Conservation (phyloP, 2,797 vertebrate genomes). For the Cryptoprocta ferox region DNA sequence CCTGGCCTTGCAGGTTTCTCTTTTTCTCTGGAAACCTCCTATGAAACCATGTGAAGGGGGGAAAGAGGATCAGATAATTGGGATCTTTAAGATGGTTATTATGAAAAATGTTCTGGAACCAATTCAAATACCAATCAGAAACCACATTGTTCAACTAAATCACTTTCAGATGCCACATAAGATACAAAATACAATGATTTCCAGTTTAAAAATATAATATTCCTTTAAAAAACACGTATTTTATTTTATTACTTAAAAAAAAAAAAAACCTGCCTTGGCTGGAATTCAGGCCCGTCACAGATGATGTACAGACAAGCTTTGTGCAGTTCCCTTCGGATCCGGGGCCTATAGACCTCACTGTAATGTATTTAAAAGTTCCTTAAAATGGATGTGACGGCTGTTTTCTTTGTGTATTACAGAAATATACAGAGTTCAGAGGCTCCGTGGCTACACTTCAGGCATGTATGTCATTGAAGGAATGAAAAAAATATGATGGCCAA, state of each 20-base stretch:
- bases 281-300: constrained; percentile 90
- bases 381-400: constrained; percentile 80
- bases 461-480: constrained; percentile 81
- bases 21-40: constrained; percentile 84
- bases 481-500: constrained; percentile 82
- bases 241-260: constrained; percentile 86
- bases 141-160: constrained; percentile 95
- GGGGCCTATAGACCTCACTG: constrained; percentile 73
- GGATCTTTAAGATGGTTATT: constrained; percentile 91
- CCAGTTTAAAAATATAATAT: constrained; percentile 95
- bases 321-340: constrained; percentile 88
- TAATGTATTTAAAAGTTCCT: constrained; percentile 77
- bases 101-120: constrained; percentile 92
- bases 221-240: constrained; percentile 87
- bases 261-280: constrained; percentile 89
- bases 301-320: constrained; percentile 91
- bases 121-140: constrained; percentile 94
- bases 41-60: constrained; percentile 82
- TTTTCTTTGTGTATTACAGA: constrained; percentile 82
- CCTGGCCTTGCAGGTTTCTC: constrained; percentile 46
- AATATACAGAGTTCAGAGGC: constrained; percentile 79
- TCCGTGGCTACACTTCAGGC: constrained; percentile 73
- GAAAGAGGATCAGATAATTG: constrained; percentile 91
- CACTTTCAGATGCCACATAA: constrained; percentile 95
- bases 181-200: constrained; percentile 94